phyloP scores from a whole-genome alignment of 2,113 vertebrate species.

The Cichladusa arquata region DNA sequence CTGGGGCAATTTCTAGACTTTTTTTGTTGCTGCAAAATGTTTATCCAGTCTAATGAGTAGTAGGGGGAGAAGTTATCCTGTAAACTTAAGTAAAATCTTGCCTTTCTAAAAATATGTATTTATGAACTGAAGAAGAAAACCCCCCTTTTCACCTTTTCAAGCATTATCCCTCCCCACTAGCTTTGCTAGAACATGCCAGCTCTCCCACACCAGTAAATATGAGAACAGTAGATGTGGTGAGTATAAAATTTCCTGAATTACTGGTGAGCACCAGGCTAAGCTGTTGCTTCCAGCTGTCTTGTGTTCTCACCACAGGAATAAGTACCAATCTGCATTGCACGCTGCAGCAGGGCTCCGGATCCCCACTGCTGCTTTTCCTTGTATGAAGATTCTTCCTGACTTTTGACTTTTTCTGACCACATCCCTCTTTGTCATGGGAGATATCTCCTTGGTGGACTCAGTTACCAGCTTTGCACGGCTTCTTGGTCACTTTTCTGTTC shows the following conservation, averaged over 20 bases:
- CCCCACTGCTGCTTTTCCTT: neutral
- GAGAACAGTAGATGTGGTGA: neutral
- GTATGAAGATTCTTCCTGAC: neutral
- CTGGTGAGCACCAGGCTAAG: neutral
- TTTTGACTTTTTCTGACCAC: neutral
- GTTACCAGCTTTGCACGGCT: neutral
- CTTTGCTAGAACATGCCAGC: neutral
- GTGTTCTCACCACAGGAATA: neutral
- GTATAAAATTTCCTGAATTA: conserved; percentile 1
- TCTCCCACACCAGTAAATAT: neutral
- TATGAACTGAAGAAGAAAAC: neutral
- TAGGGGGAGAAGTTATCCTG: neutral
- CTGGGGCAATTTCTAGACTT: neutral
- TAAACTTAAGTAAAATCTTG: neutral
- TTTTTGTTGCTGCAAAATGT: neutral
- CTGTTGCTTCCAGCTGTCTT: neutral
- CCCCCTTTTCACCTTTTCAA: neutral
- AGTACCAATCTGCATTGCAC: neutral
- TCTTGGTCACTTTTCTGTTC: neutral
- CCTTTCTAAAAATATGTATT: neutral
- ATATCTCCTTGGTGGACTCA: neutral
- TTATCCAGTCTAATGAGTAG: neutral
- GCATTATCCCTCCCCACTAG: neutral
- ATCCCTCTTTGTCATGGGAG: neutral
- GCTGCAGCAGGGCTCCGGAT: neutral